Base-by-base conservation (phyloP, 2,888 invertebrate species). In the Heliothis peltigera region DNA sequence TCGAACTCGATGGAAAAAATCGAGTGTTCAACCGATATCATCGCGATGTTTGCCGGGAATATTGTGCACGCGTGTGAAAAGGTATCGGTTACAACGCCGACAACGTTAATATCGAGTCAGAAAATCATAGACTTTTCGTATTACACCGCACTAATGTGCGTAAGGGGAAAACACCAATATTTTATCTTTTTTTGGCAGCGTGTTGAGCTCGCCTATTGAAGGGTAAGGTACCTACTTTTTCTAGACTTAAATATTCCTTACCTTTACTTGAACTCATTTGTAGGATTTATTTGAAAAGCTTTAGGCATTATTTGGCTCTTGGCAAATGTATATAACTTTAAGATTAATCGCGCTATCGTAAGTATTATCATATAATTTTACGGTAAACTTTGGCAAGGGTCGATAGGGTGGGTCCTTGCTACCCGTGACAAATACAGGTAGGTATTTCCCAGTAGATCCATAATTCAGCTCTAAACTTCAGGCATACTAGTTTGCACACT, bases 361-460 rank as follows among this genome's bases (percentile, higher is more conserved):
- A 85, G 44, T 46, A 42, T 15, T 8, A 17, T 47, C 32, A 81
- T 83, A 82, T 84, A 88, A 89, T 87, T 86, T 83, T 78, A 86
- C 82, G 68, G 73, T 77, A 69, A 81, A 87, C 84, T 88, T 89
- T 87, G 76, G 65, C 78, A 84, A 83, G 84, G 87, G 81, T 83
- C 81, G 71, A 68, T 68, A 63, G 82, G 84, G 88, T 89, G 86
- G 12, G n/a, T n/a, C 32, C 32, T 89, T 86, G 84, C 84, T 86
- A 87, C 86, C 86, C 87, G 84, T 21, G 63, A 84, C 89, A 88
- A 85, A 91, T 87, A 84, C 81, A 79, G 78, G 80, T 77, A 79
- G 78, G 80, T 77, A 73, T 73, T 66, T 85, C 84, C 83, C 84
- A 68, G 73, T 79, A 84, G 85, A 84, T 87, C 87, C 81, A 87